Conservation (phyloP, 2,888 invertebrate genomes). For the Trachelus tabidus region DNA sequence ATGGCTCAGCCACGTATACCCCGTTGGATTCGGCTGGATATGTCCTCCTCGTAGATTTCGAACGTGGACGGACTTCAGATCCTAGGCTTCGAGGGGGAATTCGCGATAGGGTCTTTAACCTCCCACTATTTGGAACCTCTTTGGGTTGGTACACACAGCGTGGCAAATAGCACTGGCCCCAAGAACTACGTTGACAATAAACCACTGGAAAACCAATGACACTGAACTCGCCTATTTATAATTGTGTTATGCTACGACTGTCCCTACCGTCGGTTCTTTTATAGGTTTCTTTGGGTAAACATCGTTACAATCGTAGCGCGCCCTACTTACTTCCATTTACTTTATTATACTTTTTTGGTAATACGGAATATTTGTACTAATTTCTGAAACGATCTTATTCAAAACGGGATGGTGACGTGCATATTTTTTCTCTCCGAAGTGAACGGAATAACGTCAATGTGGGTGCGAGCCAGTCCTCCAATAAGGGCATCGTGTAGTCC, state of each 20-base stretch:
- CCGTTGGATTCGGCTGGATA: background rate
- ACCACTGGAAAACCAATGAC: slow-evolving; percentile 1
- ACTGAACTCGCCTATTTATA: slow-evolving; percentile 12
- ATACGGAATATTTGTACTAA: background rate
- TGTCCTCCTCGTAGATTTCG: background rate
- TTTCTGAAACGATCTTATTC: background rate
- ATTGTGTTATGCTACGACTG: background rate
- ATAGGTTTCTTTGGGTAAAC: slow-evolving; percentile 1
- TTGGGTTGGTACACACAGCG: background rate
- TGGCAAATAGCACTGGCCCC: background rate
- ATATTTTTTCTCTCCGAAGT: background rate
- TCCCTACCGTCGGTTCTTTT: background rate
- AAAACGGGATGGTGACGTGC: background rate
- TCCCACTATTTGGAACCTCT: background rate
- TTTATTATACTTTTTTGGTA: background rate
- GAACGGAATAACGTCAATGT: background rate
- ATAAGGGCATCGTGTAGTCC: background rate
- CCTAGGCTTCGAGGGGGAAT: background rate
- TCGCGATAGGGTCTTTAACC: background rate
- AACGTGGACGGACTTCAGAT: background rate
- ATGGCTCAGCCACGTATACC: background rate
- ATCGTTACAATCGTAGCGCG: slow-evolving; percentile 1
- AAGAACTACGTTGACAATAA: background rate
- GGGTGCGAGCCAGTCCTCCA: background rate
- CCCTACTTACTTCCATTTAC: slow-evolving; percentile 16